Evolutionary conservation across 1,140 invertebrate genomes (phyloP), one percentile per base, ranked within the genome.

Genomic region (Coptotermes formosanus): DNA sequence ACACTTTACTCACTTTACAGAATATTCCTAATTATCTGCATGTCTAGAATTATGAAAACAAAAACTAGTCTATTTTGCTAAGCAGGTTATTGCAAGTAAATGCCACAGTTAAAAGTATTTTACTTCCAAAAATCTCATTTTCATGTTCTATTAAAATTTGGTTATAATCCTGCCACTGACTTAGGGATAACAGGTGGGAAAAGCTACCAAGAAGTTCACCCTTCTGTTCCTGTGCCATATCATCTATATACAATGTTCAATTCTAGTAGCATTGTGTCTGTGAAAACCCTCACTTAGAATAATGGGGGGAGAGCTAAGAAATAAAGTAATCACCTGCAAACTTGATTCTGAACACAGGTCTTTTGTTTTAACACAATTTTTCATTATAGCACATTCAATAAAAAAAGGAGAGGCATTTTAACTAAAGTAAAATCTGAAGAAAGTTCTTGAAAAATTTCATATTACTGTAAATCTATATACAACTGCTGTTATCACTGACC

Each of bases 201-300:
- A 75, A n/a, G n/a, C 64, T 75, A 75, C 64, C n/a, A 30, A 75
- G n/a, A 75, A 75, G 64, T n/a, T 75, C 64, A 75, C n/a, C 64
- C 64, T 30, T 75, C n/a, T 30, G 64, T 75, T 25, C 25, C n/a
- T 75, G n/a, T 75, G 64, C 64, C 64, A 75, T 14, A 75, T 25
- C 9, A 75, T 75, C 64, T 75, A 75, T 75, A 75, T 75, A 75
- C 64, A 75, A 75, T 30, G n/a, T 75, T 30, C 64, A 30, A 75
- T 75, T 75, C 64, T 75, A 30, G n/a, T 75, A 75, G 64, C 64
- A 75, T 30, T 75, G 64, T 75, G 25, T 75, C 30, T 75, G 64
- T 75, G 64, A 75, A 75, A 75, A 75, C 64, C 64, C 64, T 75
- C 25, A 75, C 64, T 75, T 64, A 64, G 59, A 64, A 64, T 21